These are phyloP conservation scores for Calidris pugnax DNA, from an alignment of 2,113 vertebrate species.

Conservation along the genomic window DNA sequence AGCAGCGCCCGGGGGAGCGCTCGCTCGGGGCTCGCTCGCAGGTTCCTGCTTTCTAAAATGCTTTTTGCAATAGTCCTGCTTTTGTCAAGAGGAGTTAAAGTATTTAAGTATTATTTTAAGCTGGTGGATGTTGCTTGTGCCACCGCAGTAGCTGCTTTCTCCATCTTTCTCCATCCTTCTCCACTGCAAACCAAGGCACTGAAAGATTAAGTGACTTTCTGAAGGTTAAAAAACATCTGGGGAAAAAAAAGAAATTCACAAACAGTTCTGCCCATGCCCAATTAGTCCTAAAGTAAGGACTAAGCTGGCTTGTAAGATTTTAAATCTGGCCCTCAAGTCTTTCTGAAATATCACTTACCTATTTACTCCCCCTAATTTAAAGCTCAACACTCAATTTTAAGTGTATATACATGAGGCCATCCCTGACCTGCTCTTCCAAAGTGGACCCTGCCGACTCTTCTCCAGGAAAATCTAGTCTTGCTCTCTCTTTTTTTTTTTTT, in stretches of 20 bases:
- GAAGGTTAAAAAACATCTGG: not conserved
- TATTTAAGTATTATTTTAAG: not conserved
- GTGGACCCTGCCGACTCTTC: rapidly evolving
- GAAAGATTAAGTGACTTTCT: not conserved
- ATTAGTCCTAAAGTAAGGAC: not conserved
- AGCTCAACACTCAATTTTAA: not conserved
- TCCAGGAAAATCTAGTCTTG: not conserved
- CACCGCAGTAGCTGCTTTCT: not conserved
- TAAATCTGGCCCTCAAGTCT: not conserved
- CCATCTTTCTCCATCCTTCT: no score
- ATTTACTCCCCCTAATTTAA: not conserved
- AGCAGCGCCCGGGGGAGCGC: not conserved
- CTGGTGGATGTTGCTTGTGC: not conserved
- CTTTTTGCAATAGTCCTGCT: not conserved
- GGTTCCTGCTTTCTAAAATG: not conserved
- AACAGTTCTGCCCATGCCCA: not conserved
- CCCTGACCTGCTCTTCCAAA: not conserved
- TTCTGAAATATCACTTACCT: not conserved
- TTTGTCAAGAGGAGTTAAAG: not conserved
- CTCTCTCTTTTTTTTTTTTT: no score
- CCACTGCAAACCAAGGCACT: not conserved
- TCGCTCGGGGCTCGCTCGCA: not conserved
- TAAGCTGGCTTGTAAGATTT: not conserved
- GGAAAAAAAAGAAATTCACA: not conserved
- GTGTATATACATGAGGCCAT: rapidly evolving